Conservation (phyloP, 2,797 vertebrate species). For the Tapera naevia region DNA sequence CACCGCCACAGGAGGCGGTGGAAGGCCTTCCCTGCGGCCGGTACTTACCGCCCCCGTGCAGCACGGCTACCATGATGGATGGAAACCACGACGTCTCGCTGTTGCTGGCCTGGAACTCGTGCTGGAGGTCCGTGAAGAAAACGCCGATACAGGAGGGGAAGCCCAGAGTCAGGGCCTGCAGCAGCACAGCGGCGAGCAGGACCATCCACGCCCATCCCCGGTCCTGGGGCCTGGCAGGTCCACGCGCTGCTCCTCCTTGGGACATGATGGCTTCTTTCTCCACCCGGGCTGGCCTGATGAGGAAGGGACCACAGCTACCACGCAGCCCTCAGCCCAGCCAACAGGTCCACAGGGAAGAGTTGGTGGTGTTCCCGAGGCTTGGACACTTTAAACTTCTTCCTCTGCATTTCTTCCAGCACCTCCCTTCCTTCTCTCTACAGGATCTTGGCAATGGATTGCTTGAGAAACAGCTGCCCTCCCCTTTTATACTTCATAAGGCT, state of each 20-base stretch:
- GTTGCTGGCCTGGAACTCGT: conserved; percentile 87
- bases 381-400: not conserved
- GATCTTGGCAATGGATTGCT: conserved; percentile 25
- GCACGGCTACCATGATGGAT: conserved; percentile 88
- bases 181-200: conserved; percentile 82
- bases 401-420: conserved; percentile 21
- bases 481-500: conserved; percentile 62
- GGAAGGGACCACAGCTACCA: conserved; percentile 40
- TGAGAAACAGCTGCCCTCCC: conserved; percentile 8
- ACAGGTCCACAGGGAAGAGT: not conserved
- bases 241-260: not conserved
- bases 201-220: conserved; percentile 93
- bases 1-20: not conserved
- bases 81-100: conserved; percentile 94
- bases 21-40: fast-evolving
- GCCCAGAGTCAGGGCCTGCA: conserved; percentile 86
- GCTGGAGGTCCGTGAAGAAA: conserved; percentile 92
- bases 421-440: not conserved
- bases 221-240: conserved; percentile 73
- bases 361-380: not conserved
- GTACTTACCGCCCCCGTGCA: conserved; percentile 89
- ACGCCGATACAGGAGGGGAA: conserved; percentile 88
- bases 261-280: conserved; percentile 17
- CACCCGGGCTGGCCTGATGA: not conserved
- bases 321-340: not conserved